Evolutionary conservation across 1,140 invertebrate genomes (phyloP).

Genomic region (Hylaeus anthracinus): DNA sequence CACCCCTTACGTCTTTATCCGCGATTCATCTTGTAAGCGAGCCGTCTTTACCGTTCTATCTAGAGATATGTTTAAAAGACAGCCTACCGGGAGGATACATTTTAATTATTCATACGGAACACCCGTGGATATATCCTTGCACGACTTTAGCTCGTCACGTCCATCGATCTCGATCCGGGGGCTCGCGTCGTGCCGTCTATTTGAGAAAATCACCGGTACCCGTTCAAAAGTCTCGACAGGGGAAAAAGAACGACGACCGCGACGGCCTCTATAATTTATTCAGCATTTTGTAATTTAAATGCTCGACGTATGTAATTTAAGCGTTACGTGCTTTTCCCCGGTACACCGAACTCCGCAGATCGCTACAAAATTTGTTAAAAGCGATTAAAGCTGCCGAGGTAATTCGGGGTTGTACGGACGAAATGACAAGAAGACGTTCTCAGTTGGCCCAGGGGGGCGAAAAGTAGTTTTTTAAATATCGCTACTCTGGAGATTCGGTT

Average conservation of each 20-base stretch:
- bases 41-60: slow-evolving; percentile 30
- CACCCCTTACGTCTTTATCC: not conserved
- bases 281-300: slow-evolving; percentile 40
- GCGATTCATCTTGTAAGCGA: slow-evolving; percentile 29
- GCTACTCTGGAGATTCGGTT: too few species aligned
- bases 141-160: slow-evolving; percentile 40
- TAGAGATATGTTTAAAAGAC: slow-evolving; percentile 37
- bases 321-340: not conserved
- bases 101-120: slow-evolving; percentile 50
- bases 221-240: slow-evolving; percentile 5
- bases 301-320: slow-evolving; percentile 17
- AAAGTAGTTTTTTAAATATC: not conserved
- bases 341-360: not conserved
- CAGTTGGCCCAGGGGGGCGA: too few species aligned
- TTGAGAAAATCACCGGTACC: slow-evolving; percentile 32
- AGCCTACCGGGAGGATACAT: slow-evolving; percentile 30
- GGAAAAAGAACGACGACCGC: not conserved
- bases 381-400: slow-evolving; percentile 7
- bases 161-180: slow-evolving; percentile 37
- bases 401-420: not conserved
- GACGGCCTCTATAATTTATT: slow-evolving; percentile 24
- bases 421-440: not conserved
- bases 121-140: slow-evolving; percentile 44
- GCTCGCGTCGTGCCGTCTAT: slow-evolving; percentile 19
- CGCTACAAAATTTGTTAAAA: not conserved